These are phyloP conservation scores for Tadarida brasiliensis DNA, from an alignment of 2,797 vertebrate species.

Conservation along the genomic window DNA sequence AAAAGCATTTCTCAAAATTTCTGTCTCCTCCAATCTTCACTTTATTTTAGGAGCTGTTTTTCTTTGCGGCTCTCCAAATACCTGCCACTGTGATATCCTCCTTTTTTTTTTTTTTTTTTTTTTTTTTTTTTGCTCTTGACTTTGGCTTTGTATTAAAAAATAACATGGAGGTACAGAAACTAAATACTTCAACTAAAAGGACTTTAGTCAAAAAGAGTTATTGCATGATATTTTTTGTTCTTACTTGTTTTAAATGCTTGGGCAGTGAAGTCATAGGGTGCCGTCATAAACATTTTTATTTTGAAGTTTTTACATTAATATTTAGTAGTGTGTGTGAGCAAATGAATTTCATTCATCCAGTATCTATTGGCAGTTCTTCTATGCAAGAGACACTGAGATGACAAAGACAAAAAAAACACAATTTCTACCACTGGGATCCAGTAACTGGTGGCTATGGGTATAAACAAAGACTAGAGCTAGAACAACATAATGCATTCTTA, in stretches of 20 bases:
- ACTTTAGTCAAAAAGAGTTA: neutral
- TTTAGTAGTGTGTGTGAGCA: neutral
- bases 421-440: neutral
- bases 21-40: neutral
- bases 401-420: neutral
- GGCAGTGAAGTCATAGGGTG: neutral
- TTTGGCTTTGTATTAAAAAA: neutral
- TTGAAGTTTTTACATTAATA: neutral
- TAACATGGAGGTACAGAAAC: neutral
- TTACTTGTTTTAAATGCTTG: neutral
- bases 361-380: neutral
- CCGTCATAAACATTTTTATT: neutral
- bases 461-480: neutral
- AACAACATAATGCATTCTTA: neutral
- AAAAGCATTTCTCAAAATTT: neutral
- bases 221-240: neutral
- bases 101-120: neutral
- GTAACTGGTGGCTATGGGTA: neutral
- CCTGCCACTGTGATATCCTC: neutral
- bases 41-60: neutral
- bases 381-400: neutral
- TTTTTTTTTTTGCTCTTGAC: neutral
- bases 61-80: neutral
- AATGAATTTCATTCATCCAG: neutral
- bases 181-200: neutral